Conservation (phyloP, 2,888 invertebrate species). For the Bursaphelenchus okinawaensis region DNA sequence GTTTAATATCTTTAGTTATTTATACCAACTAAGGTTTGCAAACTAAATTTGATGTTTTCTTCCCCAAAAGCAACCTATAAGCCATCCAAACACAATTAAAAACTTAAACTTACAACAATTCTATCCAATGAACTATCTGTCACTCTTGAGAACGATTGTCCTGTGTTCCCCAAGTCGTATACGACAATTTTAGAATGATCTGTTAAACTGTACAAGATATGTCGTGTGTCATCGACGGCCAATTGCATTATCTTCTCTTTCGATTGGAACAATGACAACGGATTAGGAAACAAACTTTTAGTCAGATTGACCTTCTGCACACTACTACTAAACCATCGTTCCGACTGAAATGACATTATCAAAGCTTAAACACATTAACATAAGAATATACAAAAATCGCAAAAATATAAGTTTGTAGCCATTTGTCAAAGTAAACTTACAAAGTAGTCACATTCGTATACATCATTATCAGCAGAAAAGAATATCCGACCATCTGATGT, state of each 20-base stretch:
- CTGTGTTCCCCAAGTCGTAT: conserved; percentile 6
- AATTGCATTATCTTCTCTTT: conserved; percentile 76
- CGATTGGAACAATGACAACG: conserved; percentile 1
- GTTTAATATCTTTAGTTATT: no score
- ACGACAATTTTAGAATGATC: conserved; percentile 64
- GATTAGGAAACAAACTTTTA: conserved; percentile 63
- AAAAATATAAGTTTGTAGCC: neutral
- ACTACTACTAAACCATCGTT: conserved; percentile 63
- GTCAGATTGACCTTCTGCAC: conserved; percentile 92
- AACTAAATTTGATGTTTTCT: no score
- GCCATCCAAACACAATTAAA: no score
- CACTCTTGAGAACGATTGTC: neutral
- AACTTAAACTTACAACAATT: conserved; percentile 1
- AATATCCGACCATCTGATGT: conserved; percentile 82
- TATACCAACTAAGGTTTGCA: no score
- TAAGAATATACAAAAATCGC: neutral
- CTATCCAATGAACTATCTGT: neutral
- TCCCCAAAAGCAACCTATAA: no score
- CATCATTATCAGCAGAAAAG: conserved; percentile 85
- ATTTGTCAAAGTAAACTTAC: conserved; percentile 20
- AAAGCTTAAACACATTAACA: neutral
- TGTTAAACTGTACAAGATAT: conserved; percentile 81
- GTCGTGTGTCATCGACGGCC: conserved; percentile 76
- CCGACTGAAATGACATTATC: conserved; percentile 19
- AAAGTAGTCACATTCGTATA: conserved; percentile 69